Conservation (phyloP, 2,888 invertebrate species). For the Cosmia pyralina region DNA sequence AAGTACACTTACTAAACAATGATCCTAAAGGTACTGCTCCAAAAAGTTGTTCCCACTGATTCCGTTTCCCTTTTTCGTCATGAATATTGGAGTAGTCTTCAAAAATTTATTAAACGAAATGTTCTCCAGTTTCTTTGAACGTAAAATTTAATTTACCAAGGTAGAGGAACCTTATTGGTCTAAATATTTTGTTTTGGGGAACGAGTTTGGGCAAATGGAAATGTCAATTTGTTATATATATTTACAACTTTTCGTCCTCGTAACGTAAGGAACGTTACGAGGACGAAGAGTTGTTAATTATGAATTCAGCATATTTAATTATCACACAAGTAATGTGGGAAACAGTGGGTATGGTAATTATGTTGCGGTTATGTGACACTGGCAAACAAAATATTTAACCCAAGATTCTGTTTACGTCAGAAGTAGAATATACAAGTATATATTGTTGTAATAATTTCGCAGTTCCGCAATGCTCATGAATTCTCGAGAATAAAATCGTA, state of each 20-base stretch:
- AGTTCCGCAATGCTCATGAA: conserved; percentile 15
- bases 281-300: conserved; percentile 25
- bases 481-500: conserved; percentile 38
- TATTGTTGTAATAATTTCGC: conserved; percentile 4
- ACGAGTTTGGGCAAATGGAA: conserved; percentile 48
- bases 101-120: conserved; percentile 73
- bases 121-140: conserved; percentile 68
- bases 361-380: conserved; percentile 24
- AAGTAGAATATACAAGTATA: background rate
- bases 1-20: conserved; percentile 56
- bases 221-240: conserved; percentile 29
- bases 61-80: conserved; percentile 67
- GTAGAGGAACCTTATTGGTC: conserved; percentile 62
- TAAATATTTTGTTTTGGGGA: conserved; percentile 66
- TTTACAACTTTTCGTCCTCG: too few species aligned
- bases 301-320: conserved; percentile 38
- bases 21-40: conserved; percentile 48
- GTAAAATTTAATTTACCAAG: conserved; percentile 70
- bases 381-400: conserved; percentile 46
- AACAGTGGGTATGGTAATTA: conserved; percentile 27
- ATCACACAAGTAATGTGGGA: conserved; percentile 26
- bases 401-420: conserved; percentile 25
- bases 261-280: conserved; percentile 6
- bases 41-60: conserved; percentile 69
- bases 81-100: conserved; percentile 73